phyloP scores from a whole-genome alignment of 2,888 invertebrate genomes.

The Drosophila falleni region DNA sequence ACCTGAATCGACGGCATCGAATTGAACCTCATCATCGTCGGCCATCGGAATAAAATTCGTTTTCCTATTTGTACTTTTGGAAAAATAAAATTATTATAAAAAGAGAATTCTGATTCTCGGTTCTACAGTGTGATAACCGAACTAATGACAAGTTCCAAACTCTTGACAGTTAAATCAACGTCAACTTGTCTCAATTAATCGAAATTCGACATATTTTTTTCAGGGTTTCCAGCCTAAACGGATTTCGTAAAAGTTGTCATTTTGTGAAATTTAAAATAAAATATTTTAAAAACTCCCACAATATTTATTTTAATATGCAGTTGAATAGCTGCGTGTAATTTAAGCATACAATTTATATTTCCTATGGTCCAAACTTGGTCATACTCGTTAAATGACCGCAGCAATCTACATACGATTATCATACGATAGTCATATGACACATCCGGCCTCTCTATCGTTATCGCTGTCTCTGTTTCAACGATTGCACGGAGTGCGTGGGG shows the following conservation, averaged over 20 bases:
- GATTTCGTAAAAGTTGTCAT: slow-evolving; percentile 6
- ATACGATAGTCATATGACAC: slow-evolving; percentile 48
- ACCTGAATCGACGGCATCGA: slow-evolving; percentile 97
- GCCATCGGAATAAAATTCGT: slow-evolving; percentile 42
- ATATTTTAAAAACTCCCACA: slow-evolving; percentile 29
- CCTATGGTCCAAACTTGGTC: slow-evolving; percentile 54
- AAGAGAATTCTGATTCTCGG: slow-evolving; percentile 17
- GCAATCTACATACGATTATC: slow-evolving; percentile 51
- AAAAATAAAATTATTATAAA: slow-evolving; percentile 29
- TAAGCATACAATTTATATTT: slow-evolving; percentile 55
- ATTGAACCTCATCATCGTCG: slow-evolving; percentile 86
- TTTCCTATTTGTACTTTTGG: slow-evolving; percentile 5
- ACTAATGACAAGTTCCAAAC: not conserved
- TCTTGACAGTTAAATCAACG: slow-evolving; percentile 18
- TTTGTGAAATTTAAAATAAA: slow-evolving; percentile 20
- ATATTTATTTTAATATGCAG: slow-evolving; percentile 18
- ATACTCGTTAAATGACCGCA: slow-evolving; percentile 30
- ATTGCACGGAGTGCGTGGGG: slow-evolving; percentile 34
- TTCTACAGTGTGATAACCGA: slow-evolving; percentile 24
- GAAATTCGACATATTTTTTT: not conserved
- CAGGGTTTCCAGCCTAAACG: slow-evolving; percentile 1
- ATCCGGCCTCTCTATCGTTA: slow-evolving; percentile 44
- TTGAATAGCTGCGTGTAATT: slow-evolving; percentile 14
- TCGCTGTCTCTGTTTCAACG: not conserved
- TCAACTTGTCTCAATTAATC: slow-evolving; percentile 5